Evolutionary conservation across 2,113 vertebrate genomes (phyloP).

Genomic region (Brachypodius melanocephalos): DNA sequence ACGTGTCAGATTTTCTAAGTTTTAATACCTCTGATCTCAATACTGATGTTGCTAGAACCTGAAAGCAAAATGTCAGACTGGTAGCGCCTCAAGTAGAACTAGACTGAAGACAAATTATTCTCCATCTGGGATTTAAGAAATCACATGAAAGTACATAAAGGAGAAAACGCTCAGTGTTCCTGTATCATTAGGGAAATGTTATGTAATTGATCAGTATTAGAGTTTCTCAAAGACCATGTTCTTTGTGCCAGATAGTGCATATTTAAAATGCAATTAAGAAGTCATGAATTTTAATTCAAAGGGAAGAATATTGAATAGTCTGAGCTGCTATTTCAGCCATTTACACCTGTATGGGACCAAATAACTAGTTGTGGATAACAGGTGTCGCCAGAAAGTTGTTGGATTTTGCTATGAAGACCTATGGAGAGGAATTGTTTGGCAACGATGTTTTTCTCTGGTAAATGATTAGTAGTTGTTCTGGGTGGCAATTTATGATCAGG

Average conservation of each 20-base stretch:
- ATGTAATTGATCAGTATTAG: neutral
- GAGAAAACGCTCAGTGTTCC: neutral
- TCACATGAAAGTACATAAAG: neutral
- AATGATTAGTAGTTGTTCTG: neutral
- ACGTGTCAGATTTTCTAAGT: neutral
- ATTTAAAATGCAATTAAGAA: neutral
- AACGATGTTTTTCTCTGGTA: neutral
- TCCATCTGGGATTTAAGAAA: slow-evolving; percentile 14
- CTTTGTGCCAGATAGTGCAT: neutral
- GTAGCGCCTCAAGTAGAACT: slow-evolving; percentile 16
- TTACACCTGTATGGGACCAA: neutral
- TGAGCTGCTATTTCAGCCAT: neutral
- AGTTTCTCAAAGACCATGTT: neutral
- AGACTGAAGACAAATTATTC: slow-evolving; percentile 26
- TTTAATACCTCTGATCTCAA: slow-evolving; percentile 37
- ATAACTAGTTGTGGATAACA: neutral
- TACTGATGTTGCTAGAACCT: slow-evolving; percentile 16
- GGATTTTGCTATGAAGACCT: neutral
- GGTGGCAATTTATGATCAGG: neutral
- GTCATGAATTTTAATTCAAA: neutral
- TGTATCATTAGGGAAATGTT: slow-evolving; percentile 2
- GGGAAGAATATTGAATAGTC: neutral
- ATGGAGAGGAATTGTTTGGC: neutral
- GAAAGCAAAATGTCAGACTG: slow-evolving; percentile 27
- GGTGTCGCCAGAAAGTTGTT: neutral